phyloP scores from a whole-genome alignment of 2,888 invertebrate species.

The Tetheella fluctuosa region DNA sequence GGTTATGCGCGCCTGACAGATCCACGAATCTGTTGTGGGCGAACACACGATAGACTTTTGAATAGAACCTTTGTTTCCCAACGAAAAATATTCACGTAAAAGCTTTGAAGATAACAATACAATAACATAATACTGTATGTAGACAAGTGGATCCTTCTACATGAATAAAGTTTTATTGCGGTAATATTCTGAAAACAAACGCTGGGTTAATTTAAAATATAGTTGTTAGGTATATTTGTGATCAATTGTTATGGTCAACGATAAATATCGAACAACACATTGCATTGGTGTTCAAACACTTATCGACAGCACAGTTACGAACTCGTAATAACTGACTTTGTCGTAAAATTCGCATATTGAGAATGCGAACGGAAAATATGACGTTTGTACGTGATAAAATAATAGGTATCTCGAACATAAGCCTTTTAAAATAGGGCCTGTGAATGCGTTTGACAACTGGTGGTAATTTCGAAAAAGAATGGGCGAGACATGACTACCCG shows the following conservation, averaged over 20 bases:
- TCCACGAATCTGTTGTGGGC: slow-evolving; percentile 65
- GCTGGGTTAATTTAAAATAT: not conserved
- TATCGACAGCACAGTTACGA: not conserved
- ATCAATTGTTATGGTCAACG: not conserved
- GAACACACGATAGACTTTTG: slow-evolving; percentile 67
- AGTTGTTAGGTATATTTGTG: not conserved
- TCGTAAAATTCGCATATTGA: slow-evolving; percentile 47
- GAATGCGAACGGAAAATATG: slow-evolving; percentile 54
- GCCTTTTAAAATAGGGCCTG: slow-evolving; percentile 56
- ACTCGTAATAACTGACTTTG: slow-evolving; percentile 39
- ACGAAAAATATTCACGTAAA: slow-evolving; percentile 52
- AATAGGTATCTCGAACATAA: slow-evolving; percentile 56
- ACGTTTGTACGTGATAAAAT: slow-evolving; percentile 67
- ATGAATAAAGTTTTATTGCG: not conserved
- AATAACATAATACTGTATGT: slow-evolving; percentile 37
- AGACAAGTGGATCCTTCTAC: slow-evolving; percentile 26
- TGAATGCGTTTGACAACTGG: slow-evolving; percentile 67
- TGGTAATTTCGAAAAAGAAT: slow-evolving; percentile 65
- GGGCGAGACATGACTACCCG: slow-evolving; percentile 55
- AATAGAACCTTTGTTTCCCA: slow-evolving; percentile 63
- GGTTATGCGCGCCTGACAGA: slow-evolving; percentile 70
- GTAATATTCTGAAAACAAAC: not conserved
- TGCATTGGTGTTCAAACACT: slow-evolving; percentile 13
- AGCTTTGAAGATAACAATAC: slow-evolving; percentile 50
- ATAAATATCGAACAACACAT: not conserved